Evolutionary conservation across 92 coral and sea anemone species (phyloP).

Genomic region (Plumapathes pennacea): DNA sequence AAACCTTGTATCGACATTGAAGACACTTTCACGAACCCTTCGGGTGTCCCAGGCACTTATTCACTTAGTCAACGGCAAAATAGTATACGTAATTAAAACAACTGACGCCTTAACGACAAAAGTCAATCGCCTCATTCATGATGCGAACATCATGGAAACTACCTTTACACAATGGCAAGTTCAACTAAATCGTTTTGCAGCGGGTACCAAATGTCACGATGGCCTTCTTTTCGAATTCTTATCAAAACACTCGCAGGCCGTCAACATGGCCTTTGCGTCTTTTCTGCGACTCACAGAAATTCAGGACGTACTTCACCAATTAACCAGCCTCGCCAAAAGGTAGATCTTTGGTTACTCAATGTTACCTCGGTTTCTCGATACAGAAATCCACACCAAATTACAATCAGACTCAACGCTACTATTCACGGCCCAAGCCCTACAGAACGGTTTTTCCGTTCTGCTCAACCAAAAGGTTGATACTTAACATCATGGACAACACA

Average conservation of each 20-base stretch:
- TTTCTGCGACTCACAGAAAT: conserved; percentile 17
- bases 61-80: conserved; percentile 5
- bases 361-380: conserved; percentile 16
- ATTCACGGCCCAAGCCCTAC: conserved; percentile 13
- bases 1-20: conserved; percentile 17
- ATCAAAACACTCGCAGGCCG: conserved; percentile 20
- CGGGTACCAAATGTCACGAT: conserved; percentile 2
- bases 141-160: not conserved
- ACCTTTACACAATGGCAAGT: conserved; percentile 5
- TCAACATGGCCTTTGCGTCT: conserved; percentile 30
- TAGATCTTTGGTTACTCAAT: conserved; percentile 13
- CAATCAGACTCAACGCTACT: conserved; percentile 2
- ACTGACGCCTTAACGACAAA: conserved; percentile 19
- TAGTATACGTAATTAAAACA: not conserved
- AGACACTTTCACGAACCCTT: conserved; percentile 4
- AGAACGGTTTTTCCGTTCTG: no score
- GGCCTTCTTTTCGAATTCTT: conserved; percentile 4
- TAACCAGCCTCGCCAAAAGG: conserved; percentile 9
- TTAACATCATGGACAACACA: not conserved
- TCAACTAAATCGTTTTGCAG: not conserved
- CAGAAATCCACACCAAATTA: conserved; percentile 8
- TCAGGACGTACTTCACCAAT: conserved; percentile 24
- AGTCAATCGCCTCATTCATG: not conserved
- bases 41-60: conserved; percentile 2
- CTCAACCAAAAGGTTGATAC: no score